A percentile compares a stretch with the other conserved stretches of the same genome.
Conservation (phyloP, 2,888 invertebrate species). For the Syrphus vitripennis region DNA sequence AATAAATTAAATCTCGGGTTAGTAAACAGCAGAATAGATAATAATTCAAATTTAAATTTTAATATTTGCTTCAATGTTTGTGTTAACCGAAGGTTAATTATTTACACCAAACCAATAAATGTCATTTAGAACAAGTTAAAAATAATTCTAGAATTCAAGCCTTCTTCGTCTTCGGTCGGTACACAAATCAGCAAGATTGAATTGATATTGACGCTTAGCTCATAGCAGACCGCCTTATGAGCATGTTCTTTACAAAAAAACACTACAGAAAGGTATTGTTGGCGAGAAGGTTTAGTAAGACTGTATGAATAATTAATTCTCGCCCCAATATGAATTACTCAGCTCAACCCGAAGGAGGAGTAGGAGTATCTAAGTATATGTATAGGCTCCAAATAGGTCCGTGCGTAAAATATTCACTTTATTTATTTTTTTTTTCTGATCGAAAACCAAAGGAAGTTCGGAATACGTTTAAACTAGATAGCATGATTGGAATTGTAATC, state of each 20-base stretch:
- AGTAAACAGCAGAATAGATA: no score
- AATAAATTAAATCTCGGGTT: no score
- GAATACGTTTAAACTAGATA: slow-evolving; percentile 69
- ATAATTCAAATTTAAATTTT: no score
- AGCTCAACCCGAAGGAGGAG: slow-evolving; percentile 20
- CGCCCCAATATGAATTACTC: slow-evolving; percentile 69
- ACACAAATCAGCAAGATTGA: slow-evolving; percentile 48
- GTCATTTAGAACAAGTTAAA: background rate
- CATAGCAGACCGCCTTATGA: slow-evolving; percentile 56
- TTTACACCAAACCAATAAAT: background rate
- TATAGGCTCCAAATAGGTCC: slow-evolving; percentile 47
- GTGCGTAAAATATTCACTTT: slow-evolving; percentile 63
- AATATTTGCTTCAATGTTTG: no score
- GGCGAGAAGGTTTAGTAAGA: slow-evolving; percentile 36
- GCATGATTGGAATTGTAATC: slow-evolving; percentile 68
- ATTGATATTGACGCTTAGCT: slow-evolving; percentile 51
- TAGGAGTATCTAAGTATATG: background rate
- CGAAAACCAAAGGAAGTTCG: slow-evolving; percentile 59
- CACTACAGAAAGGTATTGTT: background rate
- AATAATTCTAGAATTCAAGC: slow-evolving; percentile 36
- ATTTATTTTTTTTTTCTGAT: background rate
- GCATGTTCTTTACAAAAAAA: slow-evolving; percentile 44
- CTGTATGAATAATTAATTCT: slow-evolving; percentile 68
- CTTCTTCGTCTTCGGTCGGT: background rate
- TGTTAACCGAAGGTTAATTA: no score